phyloP scores from a whole-genome alignment of 2,888 invertebrate species.

The Anthrax anthrax region DNA sequence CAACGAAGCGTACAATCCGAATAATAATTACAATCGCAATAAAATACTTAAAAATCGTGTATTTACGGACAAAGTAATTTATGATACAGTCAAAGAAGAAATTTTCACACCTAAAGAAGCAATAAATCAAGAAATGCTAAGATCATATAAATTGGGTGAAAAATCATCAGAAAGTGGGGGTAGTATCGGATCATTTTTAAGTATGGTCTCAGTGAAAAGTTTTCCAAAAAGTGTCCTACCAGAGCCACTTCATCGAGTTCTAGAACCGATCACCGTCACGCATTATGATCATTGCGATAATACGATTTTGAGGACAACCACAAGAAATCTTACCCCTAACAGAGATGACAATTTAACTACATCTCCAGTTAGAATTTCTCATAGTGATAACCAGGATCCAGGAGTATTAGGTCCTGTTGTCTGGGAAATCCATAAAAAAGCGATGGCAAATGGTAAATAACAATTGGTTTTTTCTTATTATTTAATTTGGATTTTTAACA shows the following conservation, averaged over 20 bases:
- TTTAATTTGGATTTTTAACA: background rate
- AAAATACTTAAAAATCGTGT: constrained; percentile 25
- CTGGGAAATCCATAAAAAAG: constrained; percentile 66
- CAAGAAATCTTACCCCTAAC: background rate
- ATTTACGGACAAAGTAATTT: constrained; percentile 19
- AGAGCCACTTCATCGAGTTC: constrained; percentile 61
- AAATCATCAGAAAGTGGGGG: constrained; percentile 36
- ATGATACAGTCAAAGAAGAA: constrained; percentile 14
- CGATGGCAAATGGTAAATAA: constrained; percentile 35
- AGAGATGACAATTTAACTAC: constrained; percentile 12
- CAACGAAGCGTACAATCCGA: constrained; percentile 30
- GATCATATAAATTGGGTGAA: constrained; percentile 23
- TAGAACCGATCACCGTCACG: constrained; percentile 64
- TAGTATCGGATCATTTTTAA: constrained; percentile 63
- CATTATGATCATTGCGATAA: constrained; percentile 44
- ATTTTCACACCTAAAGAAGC: constrained; percentile 22
- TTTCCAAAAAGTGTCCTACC: constrained; percentile 65
- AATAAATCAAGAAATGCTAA: constrained; percentile 28
- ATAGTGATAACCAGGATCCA: constrained; percentile 65
- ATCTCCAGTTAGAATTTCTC: constrained; percentile 36
- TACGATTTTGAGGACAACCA: constrained; percentile 8
- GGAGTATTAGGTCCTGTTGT: constrained; percentile 73
- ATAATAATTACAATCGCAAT: constrained; percentile 30
- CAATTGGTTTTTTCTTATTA: background rate
- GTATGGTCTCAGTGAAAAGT: constrained; percentile 75